These are phyloP conservation scores for Perdita meconis DNA, from an alignment of 2,888 invertebrate genomes.

Conservation along the genomic window DNA sequence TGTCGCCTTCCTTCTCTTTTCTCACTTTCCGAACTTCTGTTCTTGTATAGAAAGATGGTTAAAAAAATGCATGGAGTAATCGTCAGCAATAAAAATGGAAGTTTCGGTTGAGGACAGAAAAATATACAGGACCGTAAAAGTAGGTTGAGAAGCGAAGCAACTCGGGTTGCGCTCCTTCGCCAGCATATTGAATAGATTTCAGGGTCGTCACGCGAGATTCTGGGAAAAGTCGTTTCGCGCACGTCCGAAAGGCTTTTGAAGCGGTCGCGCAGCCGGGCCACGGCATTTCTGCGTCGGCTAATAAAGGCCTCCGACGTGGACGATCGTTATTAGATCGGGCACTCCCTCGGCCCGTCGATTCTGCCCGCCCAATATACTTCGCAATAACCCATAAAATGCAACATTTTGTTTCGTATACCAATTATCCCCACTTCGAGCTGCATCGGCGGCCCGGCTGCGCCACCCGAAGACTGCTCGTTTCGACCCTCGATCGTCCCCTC, in stretches of 20 bases:
- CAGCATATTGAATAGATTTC: conserved; percentile 79
- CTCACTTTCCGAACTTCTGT: background rate
- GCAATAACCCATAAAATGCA: conserved; percentile 83
- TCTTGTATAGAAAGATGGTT: no score
- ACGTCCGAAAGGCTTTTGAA: conserved; percentile 71
- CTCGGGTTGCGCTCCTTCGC: conserved; percentile 48
- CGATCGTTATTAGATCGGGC: conserved; percentile 84
- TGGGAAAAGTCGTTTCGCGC: conserved; percentile 82
- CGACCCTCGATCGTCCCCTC: background rate
- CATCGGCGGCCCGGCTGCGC: conserved; percentile 12
- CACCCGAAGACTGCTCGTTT: conserved; percentile 18
- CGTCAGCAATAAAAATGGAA: no score
- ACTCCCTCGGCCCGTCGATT: conserved; percentile 74
- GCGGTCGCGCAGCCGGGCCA: conserved; percentile 22
- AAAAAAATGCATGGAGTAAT: conserved; percentile 3
- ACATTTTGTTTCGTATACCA: conserved; percentile 82
- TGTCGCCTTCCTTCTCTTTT: background rate
- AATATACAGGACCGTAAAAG: no score
- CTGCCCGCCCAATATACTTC: conserved; percentile 72
- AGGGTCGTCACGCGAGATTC: conserved; percentile 83
- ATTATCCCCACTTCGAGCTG: conserved; percentile 72
- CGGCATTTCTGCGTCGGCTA: conserved; percentile 75
- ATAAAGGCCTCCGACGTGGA: conserved; percentile 82
- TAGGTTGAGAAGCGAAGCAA: background rate
- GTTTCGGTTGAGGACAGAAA: no score